Base-by-base conservation (phyloP, 2,888 invertebrate species). In the Ernsta delagoae region DNA sequence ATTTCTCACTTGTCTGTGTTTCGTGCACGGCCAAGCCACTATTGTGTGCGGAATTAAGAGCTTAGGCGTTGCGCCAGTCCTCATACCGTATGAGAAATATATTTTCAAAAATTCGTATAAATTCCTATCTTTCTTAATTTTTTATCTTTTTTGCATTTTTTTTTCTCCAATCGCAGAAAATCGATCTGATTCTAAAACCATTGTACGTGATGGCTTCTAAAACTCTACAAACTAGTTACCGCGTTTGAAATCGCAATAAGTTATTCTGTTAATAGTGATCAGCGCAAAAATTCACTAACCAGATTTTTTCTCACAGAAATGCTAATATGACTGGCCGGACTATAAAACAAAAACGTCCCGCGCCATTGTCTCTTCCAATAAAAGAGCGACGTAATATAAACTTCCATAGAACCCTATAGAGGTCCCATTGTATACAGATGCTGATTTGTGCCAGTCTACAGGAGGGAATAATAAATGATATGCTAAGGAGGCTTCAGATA, bases 381-480 rank as follows among this genome's bases (percentile, higher is more conserved):
- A 76, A 77, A 77, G 75, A 70, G 70, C 72, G 70, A 66, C 53
- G 70, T 74, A 74, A 70, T 75, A 77, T 76, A 76, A 77, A 73
- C 71, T 75, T 72, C 74, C 75, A 78, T 78, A 77, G 73, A 73
- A 75, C 73, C 72, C 76, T 79, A 77, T 79, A 79, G 75, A 75
- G 70, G 70, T 61, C 74, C 81, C 80, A 85, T 84, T 84, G 83
- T 88, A 82, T 82, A 78, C 79, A 73, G 78, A 78, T 77, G 77
- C 82, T 80, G 87, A 87, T 86, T 86, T 84, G 85, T 83, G 83
- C 78, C 73, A 74, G 76, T 76, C 77, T 74, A 76, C 77, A 73
- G 71, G 62, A 70, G 65, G 70, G 80, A 79, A 83, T 81, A 83
- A 82, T 86, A 87, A 88, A 88, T 85, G 81, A 86, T 86, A 88